Conservation (phyloP, 2,888 invertebrate genomes). For the Drosophila pegasa region DNA sequence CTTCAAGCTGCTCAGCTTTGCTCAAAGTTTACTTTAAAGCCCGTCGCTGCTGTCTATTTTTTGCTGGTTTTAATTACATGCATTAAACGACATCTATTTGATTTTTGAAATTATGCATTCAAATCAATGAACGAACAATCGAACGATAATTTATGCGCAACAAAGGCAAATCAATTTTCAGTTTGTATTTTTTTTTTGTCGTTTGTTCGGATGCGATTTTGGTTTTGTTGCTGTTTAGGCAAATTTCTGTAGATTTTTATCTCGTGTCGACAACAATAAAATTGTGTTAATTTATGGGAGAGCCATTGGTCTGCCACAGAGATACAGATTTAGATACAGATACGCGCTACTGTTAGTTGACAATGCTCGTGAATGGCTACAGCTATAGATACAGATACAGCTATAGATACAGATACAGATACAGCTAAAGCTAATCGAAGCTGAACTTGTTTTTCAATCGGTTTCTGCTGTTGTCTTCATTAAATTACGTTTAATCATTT, state of each 20-base stretch:
- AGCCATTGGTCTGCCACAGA: constrained; percentile 45
- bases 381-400: constrained; percentile 33
- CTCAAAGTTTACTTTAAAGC: background rate
- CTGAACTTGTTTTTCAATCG: constrained; percentile 61
- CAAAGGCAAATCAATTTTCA: constrained; percentile 70
- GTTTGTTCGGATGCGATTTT: constrained; percentile 50
- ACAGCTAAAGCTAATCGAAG: constrained; percentile 21
- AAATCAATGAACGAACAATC: constrained; percentile 41
- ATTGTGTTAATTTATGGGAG: constrained; percentile 79
- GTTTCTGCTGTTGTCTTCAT: constrained; percentile 64
- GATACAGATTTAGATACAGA: constrained; percentile 21
- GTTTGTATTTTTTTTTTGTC: constrained; percentile 50
- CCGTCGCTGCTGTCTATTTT: constrained; percentile 36
- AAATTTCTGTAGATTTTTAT: constrained; percentile 73
- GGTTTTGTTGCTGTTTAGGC: constrained; percentile 73
- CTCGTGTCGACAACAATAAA: constrained; percentile 81
- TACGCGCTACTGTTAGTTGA: constrained; percentile 37
- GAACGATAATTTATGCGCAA: constrained; percentile 65
- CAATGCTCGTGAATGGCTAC: constrained; percentile 40
- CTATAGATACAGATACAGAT: constrained; percentile 14
- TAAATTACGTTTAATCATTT: constrained; percentile 76
- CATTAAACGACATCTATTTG: constrained; percentile 64
- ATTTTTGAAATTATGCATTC: constrained; percentile 71
- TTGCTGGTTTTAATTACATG: constrained; percentile 61
- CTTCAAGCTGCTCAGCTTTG: background rate